phyloP scores from a whole-genome alignment of 2,797 vertebrate species.

The Orientallactaga sibirica region DNA sequence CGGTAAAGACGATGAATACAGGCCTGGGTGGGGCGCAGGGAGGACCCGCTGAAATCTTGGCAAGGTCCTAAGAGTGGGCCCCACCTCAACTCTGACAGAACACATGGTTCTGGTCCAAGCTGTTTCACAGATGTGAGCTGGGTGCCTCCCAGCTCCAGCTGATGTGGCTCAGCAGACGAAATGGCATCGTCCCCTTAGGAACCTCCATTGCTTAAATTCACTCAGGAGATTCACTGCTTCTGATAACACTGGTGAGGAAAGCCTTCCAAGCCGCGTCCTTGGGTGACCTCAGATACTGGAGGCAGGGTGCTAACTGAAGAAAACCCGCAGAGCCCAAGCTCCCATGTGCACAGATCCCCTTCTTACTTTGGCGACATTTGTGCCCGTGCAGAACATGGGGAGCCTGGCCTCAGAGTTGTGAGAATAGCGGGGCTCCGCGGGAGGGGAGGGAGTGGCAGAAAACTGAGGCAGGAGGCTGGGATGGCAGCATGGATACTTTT shows the following conservation, averaged over 20 bases:
- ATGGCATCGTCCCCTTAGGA: conserved; percentile 67
- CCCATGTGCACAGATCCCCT: background rate
- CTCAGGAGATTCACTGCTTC: conserved; percentile 35
- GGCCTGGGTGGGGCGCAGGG: conserved; percentile 67
- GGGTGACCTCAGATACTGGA: conserved; percentile 42
- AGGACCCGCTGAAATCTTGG: conserved; percentile 71
- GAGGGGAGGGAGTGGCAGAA: background rate
- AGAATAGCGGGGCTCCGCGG: background rate
- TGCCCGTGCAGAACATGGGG: background rate
- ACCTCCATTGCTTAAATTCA: conserved; percentile 29
- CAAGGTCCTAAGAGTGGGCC: background rate
- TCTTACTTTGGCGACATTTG: background rate
- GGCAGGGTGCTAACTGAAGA: background rate
- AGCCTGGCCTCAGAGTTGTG: background rate
- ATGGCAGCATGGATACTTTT: conserved; percentile 68
- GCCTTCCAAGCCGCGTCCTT: conserved; percentile 48
- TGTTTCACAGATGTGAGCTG: conserved; percentile 66
- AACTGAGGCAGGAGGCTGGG: background rate
- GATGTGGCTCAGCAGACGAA: conserved; percentile 53
- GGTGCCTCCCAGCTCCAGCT: conserved; percentile 72
- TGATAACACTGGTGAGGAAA: background rate
- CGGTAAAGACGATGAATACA: conserved; percentile 20
- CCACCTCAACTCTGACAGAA: conserved; percentile 79
- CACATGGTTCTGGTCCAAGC: conserved; percentile 66
- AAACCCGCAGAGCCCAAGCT: background rate